Evolutionary conservation across 2,888 invertebrate genomes (phyloP), one percentile per base, ranked within the genome.

Genomic region (Brenthis ino): DNA sequence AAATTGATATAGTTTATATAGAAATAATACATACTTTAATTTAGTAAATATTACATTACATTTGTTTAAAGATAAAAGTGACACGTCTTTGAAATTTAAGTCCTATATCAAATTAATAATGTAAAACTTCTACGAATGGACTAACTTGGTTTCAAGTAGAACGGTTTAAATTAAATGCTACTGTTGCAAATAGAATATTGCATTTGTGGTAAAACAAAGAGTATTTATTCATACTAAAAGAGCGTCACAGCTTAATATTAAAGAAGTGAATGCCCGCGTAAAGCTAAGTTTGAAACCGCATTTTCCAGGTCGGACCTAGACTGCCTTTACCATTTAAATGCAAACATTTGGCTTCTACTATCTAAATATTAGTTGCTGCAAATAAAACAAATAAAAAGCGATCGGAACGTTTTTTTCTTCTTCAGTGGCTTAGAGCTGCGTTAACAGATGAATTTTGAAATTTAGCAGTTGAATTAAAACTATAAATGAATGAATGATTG

Each of bases 271-370:
- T 16, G 63, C 63, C 24, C 63, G 63, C 53, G 13, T 37, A 54
- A 63, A 63, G 54, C 63, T 63, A 24, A 54, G 43, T 54, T 53
- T 16, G 4, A 63, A 54, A 63, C 63, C 63, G 63, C 63, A 63
- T 53, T 43, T 43, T 33, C 53, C 14, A 63, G 53, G 28, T 56
- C 16, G n/a, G 50, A 50, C 60, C 60, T 2, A 14, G 56, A n/a
- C 60, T n/a, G n/a, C 20, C 63, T 54, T 51, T 54, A 63, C 14
- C 2, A 24, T 37, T 37, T 63, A 63, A 53, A 43, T 53, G 16
- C 53, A 63, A 53, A 63, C 16, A 37, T 53, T 63, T 51, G 5
- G 33, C 13, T 63, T 63, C 24, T 51, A 33, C n/a, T 16, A 37
- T 37, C 16, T 37, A 51, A 61, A 50, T 37, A 33, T 16, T 53